A percentile compares a stretch with the other conserved stretches of the same genome.
Evolutionary conservation across 2,797 vertebrate genomes (phyloP).

Genomic region (Enteromius fasciolatus): DNA sequence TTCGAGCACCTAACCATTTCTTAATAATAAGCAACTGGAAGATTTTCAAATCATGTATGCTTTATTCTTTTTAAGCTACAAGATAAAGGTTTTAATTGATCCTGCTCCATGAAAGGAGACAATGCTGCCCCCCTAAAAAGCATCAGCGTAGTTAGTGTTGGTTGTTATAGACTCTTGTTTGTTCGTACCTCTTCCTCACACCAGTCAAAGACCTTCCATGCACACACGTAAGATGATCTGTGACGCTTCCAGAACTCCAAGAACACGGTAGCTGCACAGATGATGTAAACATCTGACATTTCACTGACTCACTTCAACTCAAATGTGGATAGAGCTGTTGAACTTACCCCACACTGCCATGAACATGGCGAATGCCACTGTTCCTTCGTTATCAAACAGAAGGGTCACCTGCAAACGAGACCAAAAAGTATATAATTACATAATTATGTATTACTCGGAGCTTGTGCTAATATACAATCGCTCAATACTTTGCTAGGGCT

Average conservation of each 20-base stretch:
- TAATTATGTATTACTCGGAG: not conserved
- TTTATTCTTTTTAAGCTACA: not conserved
- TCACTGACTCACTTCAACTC: not conserved
- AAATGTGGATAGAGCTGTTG: not conserved
- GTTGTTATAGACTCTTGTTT: not conserved
- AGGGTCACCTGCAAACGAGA: conserved; percentile 82
- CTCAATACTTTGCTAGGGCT: not conserved
- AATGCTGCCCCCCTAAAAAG: not conserved
- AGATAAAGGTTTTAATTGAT: not conserved
- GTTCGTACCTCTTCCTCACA: conserved; percentile 89
- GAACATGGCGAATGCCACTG: conserved; percentile 90
- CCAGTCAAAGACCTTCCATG: conserved; percentile 90
- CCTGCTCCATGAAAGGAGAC: not conserved
- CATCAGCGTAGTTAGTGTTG: not conserved
- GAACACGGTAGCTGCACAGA: conserved; percentile 87
- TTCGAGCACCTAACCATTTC: not conserved
- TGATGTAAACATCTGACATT: not conserved
- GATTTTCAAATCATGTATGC: not conserved
- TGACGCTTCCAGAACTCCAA: conserved; percentile 93
- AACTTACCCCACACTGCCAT: conserved; percentile 97
- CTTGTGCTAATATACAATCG: not conserved
- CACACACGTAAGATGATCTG: conserved; percentile 79
- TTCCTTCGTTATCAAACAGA: conserved; percentile 92
- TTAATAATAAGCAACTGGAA: not conserved
- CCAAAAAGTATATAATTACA: not conserved